phyloP scores from a whole-genome alignment of 1,140 invertebrate genomes.

The Tetramorium alpestre region DNA sequence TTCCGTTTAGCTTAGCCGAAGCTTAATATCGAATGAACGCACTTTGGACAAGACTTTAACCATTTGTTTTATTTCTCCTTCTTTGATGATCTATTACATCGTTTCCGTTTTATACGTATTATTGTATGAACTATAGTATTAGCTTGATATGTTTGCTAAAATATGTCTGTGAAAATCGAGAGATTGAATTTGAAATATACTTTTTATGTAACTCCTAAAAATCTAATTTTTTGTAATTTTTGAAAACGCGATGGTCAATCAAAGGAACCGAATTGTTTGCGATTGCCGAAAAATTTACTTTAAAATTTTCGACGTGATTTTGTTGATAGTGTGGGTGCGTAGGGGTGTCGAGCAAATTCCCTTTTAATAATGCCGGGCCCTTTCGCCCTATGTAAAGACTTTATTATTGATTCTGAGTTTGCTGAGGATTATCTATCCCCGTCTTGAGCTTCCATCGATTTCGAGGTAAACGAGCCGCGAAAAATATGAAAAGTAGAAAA shows the following conservation, averaged over 20 bases:
- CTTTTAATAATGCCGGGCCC: conserved; percentile 10
- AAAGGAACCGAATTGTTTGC: too few species aligned
- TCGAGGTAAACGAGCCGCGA: conserved; percentile 16
- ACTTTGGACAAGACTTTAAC: background rate
- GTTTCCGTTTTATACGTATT: background rate
- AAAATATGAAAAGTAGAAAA: conserved; percentile 10
- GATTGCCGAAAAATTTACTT: too few species aligned
- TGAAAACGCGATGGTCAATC: too few species aligned
- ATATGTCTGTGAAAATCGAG: background rate
- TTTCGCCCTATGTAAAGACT: background rate
- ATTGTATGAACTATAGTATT: background rate
- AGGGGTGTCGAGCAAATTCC: background rate
- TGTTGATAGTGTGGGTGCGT: too few species aligned
- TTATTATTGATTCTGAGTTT: conserved; percentile 15
- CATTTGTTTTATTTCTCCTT: background rate
- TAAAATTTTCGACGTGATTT: too few species aligned
- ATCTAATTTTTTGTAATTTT: too few species aligned
- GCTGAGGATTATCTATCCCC: background rate
- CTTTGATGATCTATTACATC: background rate
- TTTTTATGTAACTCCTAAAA: background rate
- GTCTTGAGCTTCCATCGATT: conserved; percentile 23
- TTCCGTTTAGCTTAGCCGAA: too few species aligned
- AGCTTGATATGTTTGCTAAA: background rate
- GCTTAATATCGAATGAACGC: background rate
- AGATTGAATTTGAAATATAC: background rate